Conservation (phyloP, 2,113 vertebrate species). For the Gobiocypris rarus region DNA sequence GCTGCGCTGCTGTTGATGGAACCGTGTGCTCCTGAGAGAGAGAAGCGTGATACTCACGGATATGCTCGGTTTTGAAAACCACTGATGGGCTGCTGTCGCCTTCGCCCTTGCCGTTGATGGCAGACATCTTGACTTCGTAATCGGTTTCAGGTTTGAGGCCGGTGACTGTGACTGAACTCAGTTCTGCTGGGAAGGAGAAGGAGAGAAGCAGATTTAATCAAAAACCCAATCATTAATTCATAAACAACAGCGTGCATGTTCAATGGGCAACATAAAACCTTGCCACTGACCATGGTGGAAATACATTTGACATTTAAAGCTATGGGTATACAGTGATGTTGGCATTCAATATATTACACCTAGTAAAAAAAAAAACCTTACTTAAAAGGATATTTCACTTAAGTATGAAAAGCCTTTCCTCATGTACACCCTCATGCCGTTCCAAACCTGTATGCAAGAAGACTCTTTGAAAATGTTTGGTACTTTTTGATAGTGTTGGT, state of each 20-base stretch:
- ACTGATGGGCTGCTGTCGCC: conserved; percentile 84
- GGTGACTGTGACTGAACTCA: conserved; percentile 80
- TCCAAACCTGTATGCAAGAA: background rate
- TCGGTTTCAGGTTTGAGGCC: conserved; percentile 88
- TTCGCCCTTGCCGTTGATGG: conserved; percentile 93
- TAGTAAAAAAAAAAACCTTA: background rate
- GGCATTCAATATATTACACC: background rate
- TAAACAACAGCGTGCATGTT: background rate
- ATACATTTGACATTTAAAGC: conserved; percentile 6
- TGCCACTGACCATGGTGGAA: background rate
- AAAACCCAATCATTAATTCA: conserved; percentile 26
- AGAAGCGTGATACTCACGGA: conserved; percentile 86
- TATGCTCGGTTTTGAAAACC: conserved; percentile 91
- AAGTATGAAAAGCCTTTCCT: background rate
- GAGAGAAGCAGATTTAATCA: conserved; percentile 17
- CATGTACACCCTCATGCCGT: background rate
- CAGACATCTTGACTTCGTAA: conserved; percentile 88
- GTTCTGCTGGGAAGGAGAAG: conserved; percentile 56
- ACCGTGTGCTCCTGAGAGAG: conserved; percentile 32
- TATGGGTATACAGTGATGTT: background rate
- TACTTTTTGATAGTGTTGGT: too few relatives aligned
- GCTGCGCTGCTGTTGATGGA: conserved; percentile 37
- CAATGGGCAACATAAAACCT: conserved; percentile 3
- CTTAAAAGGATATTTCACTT: background rate
- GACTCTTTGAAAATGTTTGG: background rate